Evolutionary conservation across 2,113 vertebrate genomes (phyloP).

Genomic region (Capra hircus): DNA sequence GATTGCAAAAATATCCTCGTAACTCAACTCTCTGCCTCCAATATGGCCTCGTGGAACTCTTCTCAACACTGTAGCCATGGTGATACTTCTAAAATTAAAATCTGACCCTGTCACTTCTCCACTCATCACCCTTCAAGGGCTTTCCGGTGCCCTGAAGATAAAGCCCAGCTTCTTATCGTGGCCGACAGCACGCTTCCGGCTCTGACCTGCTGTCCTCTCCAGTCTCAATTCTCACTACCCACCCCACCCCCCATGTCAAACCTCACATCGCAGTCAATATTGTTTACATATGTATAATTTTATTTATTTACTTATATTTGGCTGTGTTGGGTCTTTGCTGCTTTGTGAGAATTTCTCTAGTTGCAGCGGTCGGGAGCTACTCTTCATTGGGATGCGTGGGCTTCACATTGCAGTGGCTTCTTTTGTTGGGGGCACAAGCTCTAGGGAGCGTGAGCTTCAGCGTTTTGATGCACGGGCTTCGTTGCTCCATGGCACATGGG

Average conservation of each 20-base stretch:
- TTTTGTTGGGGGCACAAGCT: not conserved
- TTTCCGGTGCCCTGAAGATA: not conserved
- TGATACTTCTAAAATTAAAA: not conserved
- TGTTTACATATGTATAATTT: not conserved
- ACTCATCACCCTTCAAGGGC: too few relatives aligned
- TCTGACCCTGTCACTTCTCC: not conserved
- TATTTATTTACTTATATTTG: not conserved
- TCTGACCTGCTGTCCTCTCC: not conserved
- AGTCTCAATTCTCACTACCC: accelerated
- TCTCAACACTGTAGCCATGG: not conserved
- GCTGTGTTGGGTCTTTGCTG: not conserved
- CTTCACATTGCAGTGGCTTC: not conserved
- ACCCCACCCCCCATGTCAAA: accelerated
- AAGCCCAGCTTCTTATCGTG: accelerated
- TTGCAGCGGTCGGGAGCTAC: not conserved
- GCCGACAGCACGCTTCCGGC: accelerated
- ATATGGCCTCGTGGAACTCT: accelerated
- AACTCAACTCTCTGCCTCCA: not conserved
- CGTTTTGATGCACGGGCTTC: not conserved
- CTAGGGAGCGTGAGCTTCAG: not conserved
- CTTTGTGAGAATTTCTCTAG: not conserved
- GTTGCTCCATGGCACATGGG: not conserved
- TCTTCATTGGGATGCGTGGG: not conserved
- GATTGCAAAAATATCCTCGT: not conserved
- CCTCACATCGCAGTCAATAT: not conserved